Evolutionary conservation across 2,888 invertebrate species (phyloP).

Genomic region (Tipula unca): DNA sequence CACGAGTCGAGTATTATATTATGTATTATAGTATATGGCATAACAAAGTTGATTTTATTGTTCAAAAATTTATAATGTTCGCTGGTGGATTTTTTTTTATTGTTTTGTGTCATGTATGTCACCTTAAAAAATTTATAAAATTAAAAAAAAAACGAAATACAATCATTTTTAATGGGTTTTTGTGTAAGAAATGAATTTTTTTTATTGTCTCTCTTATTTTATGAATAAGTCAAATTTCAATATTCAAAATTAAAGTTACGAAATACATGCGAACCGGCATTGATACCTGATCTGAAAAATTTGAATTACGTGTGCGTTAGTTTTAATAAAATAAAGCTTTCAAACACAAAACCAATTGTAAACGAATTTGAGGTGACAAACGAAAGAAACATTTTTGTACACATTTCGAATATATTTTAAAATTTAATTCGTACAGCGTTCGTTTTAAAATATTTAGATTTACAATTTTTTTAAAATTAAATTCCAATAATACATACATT

Average conservation of each 20-base stretch:
- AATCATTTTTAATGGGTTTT: conserved; percentile 3
- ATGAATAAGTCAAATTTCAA: neutral
- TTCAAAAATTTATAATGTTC: conserved; percentile 1
- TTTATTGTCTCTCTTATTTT: neutral
- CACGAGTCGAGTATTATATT: neutral
- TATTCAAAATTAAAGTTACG: neutral
- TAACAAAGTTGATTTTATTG: conserved; percentile 14
- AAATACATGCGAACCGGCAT: neutral
- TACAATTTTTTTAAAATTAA: no score
- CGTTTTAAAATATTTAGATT: no score
- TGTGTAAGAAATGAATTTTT: neutral
- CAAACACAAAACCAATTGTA: no score
- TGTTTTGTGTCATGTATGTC: conserved; percentile 1
- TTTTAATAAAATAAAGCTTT: no score
- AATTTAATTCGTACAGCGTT: no score
- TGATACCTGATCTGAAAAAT: no score
- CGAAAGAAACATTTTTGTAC: no score
- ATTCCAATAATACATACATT: no score
- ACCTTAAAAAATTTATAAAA: conserved; percentile 8
- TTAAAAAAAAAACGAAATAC: conserved; percentile 1
- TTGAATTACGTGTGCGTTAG: no score
- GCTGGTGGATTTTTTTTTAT: conserved; percentile 9
- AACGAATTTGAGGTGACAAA: no score
- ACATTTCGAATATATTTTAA: no score
- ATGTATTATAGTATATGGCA: neutral